Evolutionary conservation across 1,140 invertebrate species (phyloP), one percentile per base, ranked within the genome.

Genomic region (Aethina tumida): DNA sequence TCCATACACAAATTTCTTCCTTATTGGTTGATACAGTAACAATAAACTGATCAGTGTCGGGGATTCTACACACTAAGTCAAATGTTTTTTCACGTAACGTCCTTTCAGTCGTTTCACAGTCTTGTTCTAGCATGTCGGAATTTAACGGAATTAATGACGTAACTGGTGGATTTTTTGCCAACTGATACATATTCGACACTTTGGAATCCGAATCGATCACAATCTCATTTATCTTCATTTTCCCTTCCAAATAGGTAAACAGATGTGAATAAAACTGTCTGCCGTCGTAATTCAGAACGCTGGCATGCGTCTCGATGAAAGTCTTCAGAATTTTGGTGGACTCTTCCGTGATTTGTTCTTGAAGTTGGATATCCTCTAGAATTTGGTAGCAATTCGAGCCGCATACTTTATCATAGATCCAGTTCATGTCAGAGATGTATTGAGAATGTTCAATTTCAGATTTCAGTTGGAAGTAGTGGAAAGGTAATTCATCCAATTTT

Each of bases 401-500:
- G 25, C 76, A 76, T 1, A 86, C 63, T 64, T 87, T 87, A 46
- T 77, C 73, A 49, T 77, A 74, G 7, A 87, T 68, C 82, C 83
- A 87, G 37, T 71, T 68, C 4, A 77, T 59, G 53, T 84, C 73
- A 8, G 73, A 74, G 44, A 84, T 60, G 47, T 66, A 64, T 9
- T 59, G 52, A 14, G 55, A 62, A 21, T 49, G 42, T 21, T 59
- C 49, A 7, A 66, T 50, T 21, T 54, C 35, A 50, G 50, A 29
- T 51, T 59, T 29, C 13, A 62, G 28, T 32, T 61, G 51, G 40
- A 52, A 55, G 32, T 59, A 63, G 45, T 87, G 82, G 63, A 75
- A 83, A 34, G 86, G 85, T 26, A 90, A 65, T 63, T 91, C 85
- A 60, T 85, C 82, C 26, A 86, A 65, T 64, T 81, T 84, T 56